phyloP scores from a whole-genome alignment of 37 sponge, comb jelly and placozoan species.

The Ianthella basta region DNA sequence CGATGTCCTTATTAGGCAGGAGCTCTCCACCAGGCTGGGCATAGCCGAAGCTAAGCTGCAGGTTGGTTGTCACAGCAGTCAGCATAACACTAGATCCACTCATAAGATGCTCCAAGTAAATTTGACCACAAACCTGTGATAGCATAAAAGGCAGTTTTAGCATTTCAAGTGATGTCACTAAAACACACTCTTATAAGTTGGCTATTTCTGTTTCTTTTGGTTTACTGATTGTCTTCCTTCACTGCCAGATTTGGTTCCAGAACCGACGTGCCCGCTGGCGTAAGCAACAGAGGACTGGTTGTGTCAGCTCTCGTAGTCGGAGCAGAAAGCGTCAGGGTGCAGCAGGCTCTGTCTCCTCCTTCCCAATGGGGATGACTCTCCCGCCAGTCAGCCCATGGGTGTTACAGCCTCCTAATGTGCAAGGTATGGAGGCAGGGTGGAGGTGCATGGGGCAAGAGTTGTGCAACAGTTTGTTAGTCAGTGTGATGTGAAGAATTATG shows the following conservation, averaged over 20 bases:
- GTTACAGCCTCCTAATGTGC: background rate
- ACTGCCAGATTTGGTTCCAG: slow-evolving; percentile 75
- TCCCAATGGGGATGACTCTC: too few relatives aligned
- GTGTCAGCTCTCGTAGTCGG: slow-evolving; percentile 56
- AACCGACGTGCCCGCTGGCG: slow-evolving; percentile 70
- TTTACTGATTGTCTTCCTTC: too few relatives aligned
- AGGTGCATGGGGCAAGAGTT: background rate
- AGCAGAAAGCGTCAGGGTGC: slow-evolving; percentile 35
- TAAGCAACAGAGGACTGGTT: slow-evolving; percentile 78
- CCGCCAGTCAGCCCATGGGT: too few relatives aligned
- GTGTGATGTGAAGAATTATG: too few relatives aligned
- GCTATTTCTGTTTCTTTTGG: too few relatives aligned
- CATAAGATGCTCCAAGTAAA: too few relatives aligned
- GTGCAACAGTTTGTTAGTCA: too few relatives aligned
- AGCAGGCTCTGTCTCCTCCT: background rate
- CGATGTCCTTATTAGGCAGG: slow-evolving; percentile 68
- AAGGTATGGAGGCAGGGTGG: background rate
- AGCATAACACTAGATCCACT: background rate
- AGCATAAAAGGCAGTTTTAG: too few relatives aligned
- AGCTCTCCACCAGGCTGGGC: slow-evolving; percentile 54
- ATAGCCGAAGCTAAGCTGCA: slow-evolving; percentile 73
- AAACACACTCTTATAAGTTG: too few relatives aligned
- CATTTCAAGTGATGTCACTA: too few relatives aligned
- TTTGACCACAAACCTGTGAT: too few relatives aligned
- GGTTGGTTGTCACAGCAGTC: slow-evolving; percentile 2